Base-by-base conservation (phyloP, 2,797 vertebrate genomes). In the Syngnathus rostellatus region DNA sequence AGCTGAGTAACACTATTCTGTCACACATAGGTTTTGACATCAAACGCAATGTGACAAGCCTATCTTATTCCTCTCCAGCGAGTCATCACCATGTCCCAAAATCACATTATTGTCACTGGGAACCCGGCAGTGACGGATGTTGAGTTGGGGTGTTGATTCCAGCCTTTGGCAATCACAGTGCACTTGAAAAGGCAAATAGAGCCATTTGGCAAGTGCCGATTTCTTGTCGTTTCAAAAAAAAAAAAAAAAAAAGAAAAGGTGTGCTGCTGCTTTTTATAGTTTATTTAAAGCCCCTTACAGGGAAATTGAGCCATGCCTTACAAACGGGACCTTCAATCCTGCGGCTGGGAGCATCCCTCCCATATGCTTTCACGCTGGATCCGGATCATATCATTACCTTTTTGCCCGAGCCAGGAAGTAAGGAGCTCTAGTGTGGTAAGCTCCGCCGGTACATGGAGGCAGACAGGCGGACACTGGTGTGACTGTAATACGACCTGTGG, bases 81-180 rank as follows among this genome's bases (percentile, higher is more conserved):
- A 88, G 82, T 88, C 87, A 88, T 89, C 88, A 88, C 86, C 87
- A 88, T 89, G 88, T 88, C 88, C 88, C 81, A 89, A 89, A 89
- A 88, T 88, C 88, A 86, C 86, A 88, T 89, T 88, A 88, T 88
- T 88, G 83, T 84, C 82, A 85, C 72, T 75, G 75, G 83, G 80
- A 87, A 84, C 75, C 86, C 80, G 80, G 77, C 77, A 75, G 77
- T 82, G 77, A 83, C 63, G 84, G 81, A 77, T 87, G 85, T 81
- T 78, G 80, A 81, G 82, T 70, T 80, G 79, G 82, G 82, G 73
- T 84, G 86, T 83, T 82, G 83, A 86, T 86, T 81, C 81, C 80
- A 80, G 82, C 82, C 85, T 80, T 80, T 86, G 87, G 86, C 85
- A 81, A 82, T 78, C 77, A 74, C 77, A 74, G 78, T 83, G 76